Conservation (phyloP, 2,888 invertebrate genomes). For the Xestia ashworthii region DNA sequence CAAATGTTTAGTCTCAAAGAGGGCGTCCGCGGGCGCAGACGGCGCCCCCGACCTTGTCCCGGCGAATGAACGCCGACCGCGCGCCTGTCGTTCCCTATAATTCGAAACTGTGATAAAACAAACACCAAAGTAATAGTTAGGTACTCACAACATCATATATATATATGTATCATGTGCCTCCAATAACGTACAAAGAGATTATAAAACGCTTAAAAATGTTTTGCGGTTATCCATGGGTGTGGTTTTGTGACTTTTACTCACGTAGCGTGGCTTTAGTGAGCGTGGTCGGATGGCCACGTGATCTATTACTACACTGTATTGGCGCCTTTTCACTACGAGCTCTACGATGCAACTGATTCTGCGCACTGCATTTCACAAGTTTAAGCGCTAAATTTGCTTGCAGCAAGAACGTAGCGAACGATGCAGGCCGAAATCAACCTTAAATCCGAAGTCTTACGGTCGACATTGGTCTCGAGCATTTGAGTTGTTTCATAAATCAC, state of each 20-base stretch:
- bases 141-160: conserved; percentile 48
- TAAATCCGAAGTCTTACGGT: conserved; percentile 39
- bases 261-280: conserved; percentile 66
- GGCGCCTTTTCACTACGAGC: conserved; percentile 65
- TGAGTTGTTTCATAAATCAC: conserved; percentile 51
- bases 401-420: conserved; percentile 17
- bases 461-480: conserved; percentile 11
- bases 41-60: conserved; percentile 76
- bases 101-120: conserved; percentile 68
- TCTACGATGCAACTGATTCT: conserved; percentile 74
- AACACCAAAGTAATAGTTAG: conserved; percentile 66
- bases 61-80: conserved; percentile 63
- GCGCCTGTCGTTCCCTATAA: conserved; percentile 52
- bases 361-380: conserved; percentile 73
- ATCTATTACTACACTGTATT: conserved; percentile 68
- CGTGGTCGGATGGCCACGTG: conserved; percentile 73
- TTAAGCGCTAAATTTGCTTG: conserved; percentile 58
- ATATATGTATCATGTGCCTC: conserved; percentile 27
- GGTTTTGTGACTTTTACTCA: conserved; percentile 75
- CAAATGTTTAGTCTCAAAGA: conserved; percentile 82
- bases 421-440: conserved; percentile 55
- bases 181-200: conserved; percentile 2
- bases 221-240: conserved; percentile 73
- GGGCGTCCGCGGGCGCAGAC: conserved; percentile 83
- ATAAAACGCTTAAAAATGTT: conserved; percentile 37